Conservation (phyloP, 2,113 vertebrate genomes). For the Neodon shergylaensis region DNA sequence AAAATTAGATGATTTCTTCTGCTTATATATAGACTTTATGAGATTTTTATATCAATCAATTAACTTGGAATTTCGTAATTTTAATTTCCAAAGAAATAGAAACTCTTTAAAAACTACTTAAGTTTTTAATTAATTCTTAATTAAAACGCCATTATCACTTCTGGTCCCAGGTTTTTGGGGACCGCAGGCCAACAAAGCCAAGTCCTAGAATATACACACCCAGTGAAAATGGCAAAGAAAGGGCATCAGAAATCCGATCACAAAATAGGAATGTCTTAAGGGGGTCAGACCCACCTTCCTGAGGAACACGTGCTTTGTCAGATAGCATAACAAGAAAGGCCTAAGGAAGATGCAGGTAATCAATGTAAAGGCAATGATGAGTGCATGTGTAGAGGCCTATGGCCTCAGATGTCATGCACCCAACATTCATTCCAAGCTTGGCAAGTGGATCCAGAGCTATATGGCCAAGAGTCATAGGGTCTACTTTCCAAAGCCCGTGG, state of each 20-base stretch:
- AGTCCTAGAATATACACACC: background rate
- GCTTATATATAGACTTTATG: background rate
- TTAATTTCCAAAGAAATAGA: background rate
- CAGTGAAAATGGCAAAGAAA: background rate
- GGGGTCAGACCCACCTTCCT: background rate
- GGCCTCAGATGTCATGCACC: too few species aligned
- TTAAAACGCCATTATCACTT: background rate
- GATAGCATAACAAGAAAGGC: background rate
- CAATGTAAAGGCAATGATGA: background rate
- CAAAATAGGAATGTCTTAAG: background rate
- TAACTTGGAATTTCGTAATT: background rate
- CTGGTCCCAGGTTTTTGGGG: background rate
- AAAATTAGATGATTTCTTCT: slow-evolving; percentile 1
- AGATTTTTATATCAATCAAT: background rate
- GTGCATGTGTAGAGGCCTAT: background rate
- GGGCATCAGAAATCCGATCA: background rate
- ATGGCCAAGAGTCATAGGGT: background rate
- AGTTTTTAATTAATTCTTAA: background rate
- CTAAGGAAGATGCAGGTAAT: background rate
- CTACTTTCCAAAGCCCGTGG: background rate
- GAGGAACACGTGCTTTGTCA: background rate
- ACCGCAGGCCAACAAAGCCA: background rate
- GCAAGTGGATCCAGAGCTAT: too few species aligned
- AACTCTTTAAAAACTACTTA: background rate
- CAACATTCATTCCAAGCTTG: too few species aligned